phyloP scores from a whole-genome alignment of 2,888 invertebrate genomes.

The Pammene fasciana region DNA sequence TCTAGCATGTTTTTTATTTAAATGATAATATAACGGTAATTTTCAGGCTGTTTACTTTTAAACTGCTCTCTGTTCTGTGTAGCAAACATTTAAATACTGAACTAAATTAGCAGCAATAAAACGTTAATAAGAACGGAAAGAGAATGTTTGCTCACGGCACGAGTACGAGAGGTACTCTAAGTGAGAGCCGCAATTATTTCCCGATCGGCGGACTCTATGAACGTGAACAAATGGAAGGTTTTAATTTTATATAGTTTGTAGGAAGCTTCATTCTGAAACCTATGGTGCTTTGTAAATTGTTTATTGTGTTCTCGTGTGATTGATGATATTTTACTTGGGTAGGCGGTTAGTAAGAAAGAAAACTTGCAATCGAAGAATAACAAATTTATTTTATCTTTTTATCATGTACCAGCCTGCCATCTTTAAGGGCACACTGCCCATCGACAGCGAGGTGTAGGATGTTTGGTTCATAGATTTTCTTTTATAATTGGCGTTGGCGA shows the following conservation, averaged over 20 bases:
- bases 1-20: no score
- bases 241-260: neutral
- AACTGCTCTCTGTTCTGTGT: neutral
- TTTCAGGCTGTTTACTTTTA: no score
- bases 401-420: no score
- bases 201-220: constrained; percentile 61
- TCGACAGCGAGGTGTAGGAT: no score
- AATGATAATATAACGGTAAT: no score
- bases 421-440: no score
- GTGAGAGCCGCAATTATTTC: constrained; percentile 70
- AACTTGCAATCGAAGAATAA: no score
- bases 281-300: neutral
- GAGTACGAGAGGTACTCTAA: constrained; percentile 9
- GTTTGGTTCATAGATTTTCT: no score
- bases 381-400: no score
- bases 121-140: constrained; percentile 12
- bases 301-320: no score
- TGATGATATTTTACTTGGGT: neutral
- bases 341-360: neutral
- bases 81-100: constrained; percentile 16
- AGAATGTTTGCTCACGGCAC: constrained; percentile 21
- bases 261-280: neutral
- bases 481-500: no score
- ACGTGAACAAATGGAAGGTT: neutral
- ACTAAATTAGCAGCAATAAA: constrained; percentile 21